These are phyloP conservation scores for Pelodiscus sinensis DNA, from an alignment of 2,113 vertebrate genomes.

Conservation along the genomic window DNA sequence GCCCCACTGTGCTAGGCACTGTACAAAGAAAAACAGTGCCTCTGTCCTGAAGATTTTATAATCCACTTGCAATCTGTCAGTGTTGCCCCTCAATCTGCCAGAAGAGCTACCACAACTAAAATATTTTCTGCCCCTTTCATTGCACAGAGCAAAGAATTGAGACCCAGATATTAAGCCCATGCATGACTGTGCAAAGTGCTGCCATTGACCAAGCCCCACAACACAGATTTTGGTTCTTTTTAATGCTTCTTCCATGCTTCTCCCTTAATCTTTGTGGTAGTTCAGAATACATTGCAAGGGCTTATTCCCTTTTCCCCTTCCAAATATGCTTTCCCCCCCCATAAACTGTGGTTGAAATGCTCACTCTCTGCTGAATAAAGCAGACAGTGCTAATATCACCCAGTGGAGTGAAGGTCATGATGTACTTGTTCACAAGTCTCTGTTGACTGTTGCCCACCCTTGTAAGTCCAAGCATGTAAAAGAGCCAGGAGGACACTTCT, in stretches of 20 bases:
- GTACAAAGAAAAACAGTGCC: neutral
- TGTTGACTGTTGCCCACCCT: neutral
- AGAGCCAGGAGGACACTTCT: neutral
- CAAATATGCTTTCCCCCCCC: neutral
- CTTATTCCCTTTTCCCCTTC: neutral
- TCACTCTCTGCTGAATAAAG: rapidly evolving
- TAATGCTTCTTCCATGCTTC: neutral
- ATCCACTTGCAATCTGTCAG: neutral
- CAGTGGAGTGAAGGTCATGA: neutral
- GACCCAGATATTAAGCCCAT: neutral
- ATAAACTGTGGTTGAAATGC: neutral
- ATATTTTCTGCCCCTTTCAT: neutral
- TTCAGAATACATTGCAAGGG: neutral
- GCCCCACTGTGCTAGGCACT: neutral
- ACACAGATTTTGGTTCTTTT: neutral
- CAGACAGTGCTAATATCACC: neutral
- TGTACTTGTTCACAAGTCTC: neutral
- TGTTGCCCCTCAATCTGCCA: neutral
- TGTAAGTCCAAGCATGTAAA: neutral
- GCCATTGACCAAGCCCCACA: neutral
- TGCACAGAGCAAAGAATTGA: neutral
- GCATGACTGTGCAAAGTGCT: neutral
- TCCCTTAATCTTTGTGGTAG: neutral
- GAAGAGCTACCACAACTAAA: neutral
- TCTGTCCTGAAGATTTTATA: neutral